These are phyloP conservation scores for Plagodis pulveraria DNA, from an alignment of 2,888 invertebrate species.

Conservation along the genomic window DNA sequence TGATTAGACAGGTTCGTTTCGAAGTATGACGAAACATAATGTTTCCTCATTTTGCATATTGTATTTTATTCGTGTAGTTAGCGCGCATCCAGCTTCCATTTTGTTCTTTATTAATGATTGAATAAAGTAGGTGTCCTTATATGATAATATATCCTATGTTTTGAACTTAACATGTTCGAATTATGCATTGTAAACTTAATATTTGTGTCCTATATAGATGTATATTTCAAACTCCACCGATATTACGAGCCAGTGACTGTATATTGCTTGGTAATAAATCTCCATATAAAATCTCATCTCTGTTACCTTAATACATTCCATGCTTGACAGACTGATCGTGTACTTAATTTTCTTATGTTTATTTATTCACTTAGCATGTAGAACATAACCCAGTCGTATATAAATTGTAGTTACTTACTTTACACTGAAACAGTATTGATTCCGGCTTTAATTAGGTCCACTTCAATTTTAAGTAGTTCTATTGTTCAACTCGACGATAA, in stretches of 20 bases:
- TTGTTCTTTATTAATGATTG: too few relatives aligned
- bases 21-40: too few relatives aligned
- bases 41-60: too few relatives aligned
- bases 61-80: too few relatives aligned
- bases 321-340: conserved; percentile 30
- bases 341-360: conserved; percentile 26
- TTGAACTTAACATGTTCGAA: conserved; percentile 7
- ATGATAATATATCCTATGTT: too few relatives aligned
- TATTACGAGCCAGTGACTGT: background rate
- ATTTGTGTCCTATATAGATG: conserved; percentile 3
- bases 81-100: too few relatives aligned
- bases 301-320: conserved; percentile 40
- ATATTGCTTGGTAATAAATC: conserved; percentile 1
- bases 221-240: background rate
- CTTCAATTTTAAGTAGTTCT: conserved; percentile 7
- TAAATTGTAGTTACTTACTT: conserved; percentile 12
- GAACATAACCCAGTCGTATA: conserved; percentile 24
- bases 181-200: conserved; percentile 4
- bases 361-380: conserved; percentile 28
- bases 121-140: too few relatives aligned
- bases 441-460: conserved; percentile 35
- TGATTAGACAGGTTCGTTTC: too few relatives aligned
- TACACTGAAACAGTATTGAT: conserved; percentile 34
- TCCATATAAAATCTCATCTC: background rate
- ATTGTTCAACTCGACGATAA: conserved; percentile 4